Percentiles rank a stretch among this genome's conserved stretches.
Conservation (phyloP, 2,888 invertebrate species). For the Melipona bicolor region DNA sequence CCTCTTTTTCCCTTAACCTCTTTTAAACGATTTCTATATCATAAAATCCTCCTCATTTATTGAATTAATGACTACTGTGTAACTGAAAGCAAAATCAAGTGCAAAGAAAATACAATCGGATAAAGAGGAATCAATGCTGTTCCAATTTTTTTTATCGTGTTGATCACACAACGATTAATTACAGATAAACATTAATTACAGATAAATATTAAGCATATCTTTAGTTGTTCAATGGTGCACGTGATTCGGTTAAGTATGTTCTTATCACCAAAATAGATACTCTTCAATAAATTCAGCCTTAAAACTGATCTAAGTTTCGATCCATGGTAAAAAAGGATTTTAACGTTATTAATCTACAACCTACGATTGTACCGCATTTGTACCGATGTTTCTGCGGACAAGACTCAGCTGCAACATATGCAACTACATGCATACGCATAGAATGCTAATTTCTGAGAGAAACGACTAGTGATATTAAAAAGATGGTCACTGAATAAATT, state of each 20-base stretch:
- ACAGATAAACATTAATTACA: not conserved
- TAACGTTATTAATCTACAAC: not conserved
- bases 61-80: not conserved
- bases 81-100: not conserved
- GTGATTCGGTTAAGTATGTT: not conserved
- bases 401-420: too few species aligned
- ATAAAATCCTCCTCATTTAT: not conserved
- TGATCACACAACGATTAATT: constrained; percentile 13
- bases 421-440: not conserved
- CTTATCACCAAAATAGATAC: not conserved
- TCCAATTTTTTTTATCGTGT: constrained; percentile 1
- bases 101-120: not conserved
- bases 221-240: too few species aligned
- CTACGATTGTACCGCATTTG: not conserved
- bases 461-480: not conserved
- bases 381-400: not conserved
- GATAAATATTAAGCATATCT: not conserved
- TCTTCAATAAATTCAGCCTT: not conserved
- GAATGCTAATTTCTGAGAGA: constrained; percentile 4
- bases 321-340: not conserved
- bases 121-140: constrained; percentile 11
- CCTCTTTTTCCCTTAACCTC: not conserved
- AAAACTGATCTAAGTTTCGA: not conserved
- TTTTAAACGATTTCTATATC: not conserved
- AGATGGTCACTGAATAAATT: constrained; percentile 26